Evolutionary conservation across 2,113 vertebrate genomes (phyloP).

Genomic region (Ophiodon elongatus): DNA sequence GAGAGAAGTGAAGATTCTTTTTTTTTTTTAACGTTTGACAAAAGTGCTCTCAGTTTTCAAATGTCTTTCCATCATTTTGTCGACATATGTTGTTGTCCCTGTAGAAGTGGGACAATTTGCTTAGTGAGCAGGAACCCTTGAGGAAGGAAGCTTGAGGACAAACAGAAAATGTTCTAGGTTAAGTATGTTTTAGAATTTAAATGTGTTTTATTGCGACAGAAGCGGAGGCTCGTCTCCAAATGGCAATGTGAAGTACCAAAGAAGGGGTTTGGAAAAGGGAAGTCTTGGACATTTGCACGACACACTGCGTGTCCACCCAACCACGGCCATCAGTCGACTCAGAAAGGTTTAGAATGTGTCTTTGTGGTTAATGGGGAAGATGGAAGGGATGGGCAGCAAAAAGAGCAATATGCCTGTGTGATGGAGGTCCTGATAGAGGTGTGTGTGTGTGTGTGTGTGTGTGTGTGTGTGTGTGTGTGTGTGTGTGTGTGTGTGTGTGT

Average conservation of each 20-base stretch:
- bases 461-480: slow-evolving; percentile 1
- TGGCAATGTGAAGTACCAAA: slow-evolving; percentile 13
- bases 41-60: slow-evolving; percentile 7
- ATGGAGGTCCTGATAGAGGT: slow-evolving; percentile 1
- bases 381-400: slow-evolving; percentile 4
- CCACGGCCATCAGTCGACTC: background rate
- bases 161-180: slow-evolving; percentile 25
- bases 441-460: background rate
- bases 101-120: slow-evolving; percentile 28
- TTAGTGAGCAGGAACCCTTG: background rate
- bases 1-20: background rate
- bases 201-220: slow-evolving; percentile 34
- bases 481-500: background rate
- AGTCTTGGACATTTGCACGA: slow-evolving; percentile 7
- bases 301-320: slow-evolving; percentile 1
- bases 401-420: background rate
- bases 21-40: background rate
- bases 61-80: background rate
- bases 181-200: slow-evolving; percentile 52
- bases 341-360: background rate
- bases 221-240: slow-evolving; percentile 11
- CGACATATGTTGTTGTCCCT: slow-evolving; percentile 4
- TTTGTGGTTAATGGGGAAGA: slow-evolving; percentile 9
- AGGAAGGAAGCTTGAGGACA: slow-evolving; percentile 18
- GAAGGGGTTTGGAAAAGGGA: slow-evolving; percentile 9